A percentile compares a stretch with the other conserved stretches of the same genome.
These are phyloP conservation scores for Orthosia gracilis DNA, from an alignment of 2,888 invertebrate genomes.

Conservation along the genomic window DNA sequence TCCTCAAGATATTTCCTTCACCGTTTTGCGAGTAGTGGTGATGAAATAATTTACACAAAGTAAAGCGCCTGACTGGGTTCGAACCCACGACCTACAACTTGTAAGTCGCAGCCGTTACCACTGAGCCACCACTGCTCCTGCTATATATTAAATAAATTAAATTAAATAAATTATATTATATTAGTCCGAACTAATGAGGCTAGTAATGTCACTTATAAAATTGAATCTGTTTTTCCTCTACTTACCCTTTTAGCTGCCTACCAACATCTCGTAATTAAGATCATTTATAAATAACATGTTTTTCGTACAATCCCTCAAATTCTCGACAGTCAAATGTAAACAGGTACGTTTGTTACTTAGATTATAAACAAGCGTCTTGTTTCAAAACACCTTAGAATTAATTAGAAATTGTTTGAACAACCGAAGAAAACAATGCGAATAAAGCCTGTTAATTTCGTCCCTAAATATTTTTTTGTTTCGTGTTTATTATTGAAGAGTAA, in stretches of 20 bases:
- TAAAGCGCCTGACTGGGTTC: no score
- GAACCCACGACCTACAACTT: no score
- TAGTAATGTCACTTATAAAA: neutral
- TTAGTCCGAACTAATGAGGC: neutral
- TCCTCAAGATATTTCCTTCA: no score
- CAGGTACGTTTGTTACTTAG: conserved; percentile 44
- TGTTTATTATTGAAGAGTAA: conserved; percentile 25
- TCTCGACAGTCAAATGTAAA: conserved; percentile 49
- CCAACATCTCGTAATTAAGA: conserved; percentile 23
- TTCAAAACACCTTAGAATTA: conserved; percentile 65
- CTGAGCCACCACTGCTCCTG: no score
- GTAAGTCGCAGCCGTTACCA: no score
- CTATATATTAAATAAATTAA: no score
- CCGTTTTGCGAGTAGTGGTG: no score
- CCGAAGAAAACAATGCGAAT: conserved; percentile 49
- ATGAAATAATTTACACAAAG: no score
- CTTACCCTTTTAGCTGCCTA: neutral
- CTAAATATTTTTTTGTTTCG: conserved; percentile 21
- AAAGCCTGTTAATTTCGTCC: conserved; percentile 27
- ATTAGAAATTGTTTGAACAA: conserved; percentile 68
- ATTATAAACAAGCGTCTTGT: conserved; percentile 63
- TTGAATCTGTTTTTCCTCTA: neutral
- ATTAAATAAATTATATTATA: no score
- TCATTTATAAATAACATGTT: conserved; percentile 44
- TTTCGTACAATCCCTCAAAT: conserved; percentile 35